phyloP scores from a whole-genome alignment of 2,113 vertebrate species.

The Melanostigma gelatinosum region DNA sequence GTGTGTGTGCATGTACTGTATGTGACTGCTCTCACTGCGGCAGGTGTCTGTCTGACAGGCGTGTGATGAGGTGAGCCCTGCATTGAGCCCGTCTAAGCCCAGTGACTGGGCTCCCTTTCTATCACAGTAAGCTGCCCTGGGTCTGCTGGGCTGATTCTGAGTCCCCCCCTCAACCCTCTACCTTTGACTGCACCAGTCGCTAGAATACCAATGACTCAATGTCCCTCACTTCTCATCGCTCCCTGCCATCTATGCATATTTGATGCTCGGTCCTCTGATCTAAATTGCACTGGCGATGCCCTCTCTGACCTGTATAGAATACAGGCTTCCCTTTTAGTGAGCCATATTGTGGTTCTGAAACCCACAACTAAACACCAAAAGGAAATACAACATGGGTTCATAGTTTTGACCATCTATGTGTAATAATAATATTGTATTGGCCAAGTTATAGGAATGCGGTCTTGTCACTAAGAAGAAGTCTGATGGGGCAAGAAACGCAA shows the following conservation, averaged over 20 bases:
- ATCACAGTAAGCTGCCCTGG: conserved; percentile 79
- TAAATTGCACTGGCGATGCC: conserved; percentile 56
- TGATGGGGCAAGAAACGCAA: neutral
- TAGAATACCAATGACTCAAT: conserved; percentile 76
- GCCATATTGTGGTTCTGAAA: conserved; percentile 11
- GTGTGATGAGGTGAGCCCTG: conserved; percentile 80
- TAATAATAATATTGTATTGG: too few species aligned
- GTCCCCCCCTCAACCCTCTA: conserved; percentile 65
- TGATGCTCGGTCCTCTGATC: conserved; percentile 69
- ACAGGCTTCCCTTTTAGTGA: conserved; percentile 24
- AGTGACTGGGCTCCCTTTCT: conserved; percentile 69
- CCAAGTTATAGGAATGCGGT: neutral
- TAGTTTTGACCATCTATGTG: neutral
- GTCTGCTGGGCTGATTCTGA: conserved; percentile 74
- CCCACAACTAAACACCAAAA: neutral
- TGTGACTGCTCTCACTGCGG: conserved; percentile 64
- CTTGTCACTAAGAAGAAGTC: neutral
- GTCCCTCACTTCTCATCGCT: conserved; percentile 67
- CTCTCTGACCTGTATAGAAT: conserved; percentile 52
- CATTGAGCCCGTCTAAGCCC: conserved; percentile 79
- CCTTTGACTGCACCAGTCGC: conserved; percentile 71
- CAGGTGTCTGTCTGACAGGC: conserved; percentile 80
- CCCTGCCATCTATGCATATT: conserved; percentile 72
- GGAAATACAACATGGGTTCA: neutral
- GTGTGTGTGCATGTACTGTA: conserved; percentile 14